Conservation (phyloP, 2,113 vertebrate genomes). For the Hassar affinis region DNA sequence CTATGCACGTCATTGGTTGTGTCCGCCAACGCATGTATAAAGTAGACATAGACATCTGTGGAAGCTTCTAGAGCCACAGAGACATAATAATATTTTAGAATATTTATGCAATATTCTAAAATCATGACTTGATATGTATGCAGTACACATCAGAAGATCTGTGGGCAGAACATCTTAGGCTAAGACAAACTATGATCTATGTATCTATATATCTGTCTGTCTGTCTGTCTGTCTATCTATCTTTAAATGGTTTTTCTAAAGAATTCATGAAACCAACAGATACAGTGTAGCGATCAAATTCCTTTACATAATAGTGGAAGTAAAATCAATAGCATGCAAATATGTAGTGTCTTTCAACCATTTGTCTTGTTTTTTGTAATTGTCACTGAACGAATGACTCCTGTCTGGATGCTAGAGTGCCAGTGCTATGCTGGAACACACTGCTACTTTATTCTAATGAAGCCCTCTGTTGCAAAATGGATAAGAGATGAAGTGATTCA, state of each 20-base stretch:
- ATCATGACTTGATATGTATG: background rate
- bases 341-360: background rate
- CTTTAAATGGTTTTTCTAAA: background rate
- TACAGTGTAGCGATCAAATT: background rate
- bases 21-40: too few relatives aligned
- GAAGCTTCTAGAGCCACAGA: too few relatives aligned
- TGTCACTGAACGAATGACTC: background rate
- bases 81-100: background rate
- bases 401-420: background rate
- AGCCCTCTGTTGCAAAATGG: slow-evolving; percentile 29
- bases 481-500: slow-evolving; percentile 20
- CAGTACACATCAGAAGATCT: background rate
- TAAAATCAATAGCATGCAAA: background rate
- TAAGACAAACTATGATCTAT: background rate
- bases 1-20: too few relatives aligned
- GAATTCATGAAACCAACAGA: background rate
- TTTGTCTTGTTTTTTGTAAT: slow-evolving; percentile 7
- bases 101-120: background rate
- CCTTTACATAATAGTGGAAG: background rate
- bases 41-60: too few relatives aligned
- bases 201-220: too few relatives aligned
- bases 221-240: too few relatives aligned
- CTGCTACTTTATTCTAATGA: slow-evolving; percentile 37
- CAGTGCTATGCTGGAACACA: slow-evolving; percentile 7
- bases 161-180: background rate